Conservation (phyloP, 2,888 invertebrate species). For the Drosophila mimica region DNA sequence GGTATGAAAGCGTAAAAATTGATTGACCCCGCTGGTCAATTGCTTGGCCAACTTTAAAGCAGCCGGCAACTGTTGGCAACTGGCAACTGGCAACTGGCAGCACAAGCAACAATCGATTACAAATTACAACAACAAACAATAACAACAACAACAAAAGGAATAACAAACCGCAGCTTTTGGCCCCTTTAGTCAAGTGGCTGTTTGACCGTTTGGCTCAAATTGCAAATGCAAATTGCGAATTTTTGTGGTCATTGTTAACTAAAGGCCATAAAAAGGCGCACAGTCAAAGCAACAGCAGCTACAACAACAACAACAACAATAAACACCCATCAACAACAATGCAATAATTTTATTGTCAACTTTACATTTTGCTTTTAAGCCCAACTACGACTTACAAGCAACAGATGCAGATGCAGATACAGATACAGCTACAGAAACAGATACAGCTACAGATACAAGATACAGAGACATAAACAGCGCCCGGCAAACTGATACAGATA, state of each 20-base stretch:
- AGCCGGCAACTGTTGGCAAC: slow-evolving; percentile 37
- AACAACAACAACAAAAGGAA: slow-evolving; percentile 23
- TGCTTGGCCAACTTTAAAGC: slow-evolving; percentile 69
- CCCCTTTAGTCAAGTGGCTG: slow-evolving; percentile 51
- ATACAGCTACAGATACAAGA: slow-evolving; percentile 13
- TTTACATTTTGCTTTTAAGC: slow-evolving; percentile 56
- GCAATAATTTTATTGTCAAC: slow-evolving; percentile 76
- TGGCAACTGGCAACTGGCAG: slow-evolving; percentile 22
- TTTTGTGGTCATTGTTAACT: slow-evolving; percentile 79
- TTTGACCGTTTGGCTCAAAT: slow-evolving; percentile 67
- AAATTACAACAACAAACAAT: slow-evolving; percentile 41
- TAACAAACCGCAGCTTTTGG: slow-evolving; percentile 38
- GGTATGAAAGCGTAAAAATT: slow-evolving; percentile 38
- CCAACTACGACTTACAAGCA: slow-evolving; percentile 22
- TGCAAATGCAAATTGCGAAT: slow-evolving; percentile 76
- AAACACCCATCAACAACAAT: slow-evolving; percentile 51
- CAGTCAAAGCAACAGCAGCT: slow-evolving; percentile 29
- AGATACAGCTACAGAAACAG: slow-evolving; percentile 13
- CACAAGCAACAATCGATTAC: slow-evolving; percentile 27
- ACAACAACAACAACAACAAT: slow-evolving; percentile 32
- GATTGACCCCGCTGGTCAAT: slow-evolving; percentile 63
- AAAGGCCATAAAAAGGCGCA: slow-evolving; percentile 73
- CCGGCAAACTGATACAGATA: slow-evolving; percentile 8
- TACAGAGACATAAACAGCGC: slow-evolving; percentile 9
- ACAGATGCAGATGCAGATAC: slow-evolving; percentile 17